Conservation (phyloP, 2,888 invertebrate species). For the Augochlorella aurata region DNA sequence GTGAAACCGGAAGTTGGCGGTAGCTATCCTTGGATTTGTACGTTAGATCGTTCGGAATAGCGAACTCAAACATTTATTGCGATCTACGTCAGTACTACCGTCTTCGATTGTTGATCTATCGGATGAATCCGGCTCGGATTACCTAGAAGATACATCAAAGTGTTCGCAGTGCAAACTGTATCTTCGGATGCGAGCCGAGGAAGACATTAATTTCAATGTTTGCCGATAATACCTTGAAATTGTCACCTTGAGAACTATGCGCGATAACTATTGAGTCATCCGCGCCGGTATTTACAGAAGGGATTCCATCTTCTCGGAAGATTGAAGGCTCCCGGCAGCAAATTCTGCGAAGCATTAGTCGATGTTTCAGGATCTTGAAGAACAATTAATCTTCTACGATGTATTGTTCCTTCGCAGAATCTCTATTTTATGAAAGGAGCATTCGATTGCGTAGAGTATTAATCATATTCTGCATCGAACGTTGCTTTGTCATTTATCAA, state of each 20-base stretch:
- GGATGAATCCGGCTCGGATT: constrained; percentile 21
- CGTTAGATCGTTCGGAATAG: constrained; percentile 27
- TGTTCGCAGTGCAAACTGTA: constrained; percentile 23
- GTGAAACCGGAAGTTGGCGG: constrained; percentile 31
- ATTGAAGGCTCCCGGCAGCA: neutral
- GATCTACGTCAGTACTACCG: constrained; percentile 18
- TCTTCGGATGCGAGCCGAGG: constrained; percentile 33
- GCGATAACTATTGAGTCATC: constrained; percentile 4
- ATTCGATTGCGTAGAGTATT: neutral
- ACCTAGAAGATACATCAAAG: constrained; percentile 16
- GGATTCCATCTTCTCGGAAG: neutral
- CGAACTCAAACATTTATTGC: constrained; percentile 46
- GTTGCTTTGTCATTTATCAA: neutral
- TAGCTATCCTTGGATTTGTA: constrained; percentile 49
- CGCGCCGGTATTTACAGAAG: constrained; percentile 23
- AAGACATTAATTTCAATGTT: constrained; percentile 52
- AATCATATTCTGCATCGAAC: neutral
- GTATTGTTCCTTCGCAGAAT: neutral
- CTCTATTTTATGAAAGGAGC: neutral
- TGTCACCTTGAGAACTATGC: neutral
- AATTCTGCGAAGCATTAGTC: neutral
- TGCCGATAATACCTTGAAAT: constrained; percentile 25
- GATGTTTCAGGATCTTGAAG: neutral
- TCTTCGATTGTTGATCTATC: constrained; percentile 23
- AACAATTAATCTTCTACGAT: neutral